Percentiles rank a stretch among this genome's conserved stretches.
phyloP scores from a whole-genome alignment of 37 sponge, comb jelly and placozoan genomes.

The Tethya wilhelma region DNA sequence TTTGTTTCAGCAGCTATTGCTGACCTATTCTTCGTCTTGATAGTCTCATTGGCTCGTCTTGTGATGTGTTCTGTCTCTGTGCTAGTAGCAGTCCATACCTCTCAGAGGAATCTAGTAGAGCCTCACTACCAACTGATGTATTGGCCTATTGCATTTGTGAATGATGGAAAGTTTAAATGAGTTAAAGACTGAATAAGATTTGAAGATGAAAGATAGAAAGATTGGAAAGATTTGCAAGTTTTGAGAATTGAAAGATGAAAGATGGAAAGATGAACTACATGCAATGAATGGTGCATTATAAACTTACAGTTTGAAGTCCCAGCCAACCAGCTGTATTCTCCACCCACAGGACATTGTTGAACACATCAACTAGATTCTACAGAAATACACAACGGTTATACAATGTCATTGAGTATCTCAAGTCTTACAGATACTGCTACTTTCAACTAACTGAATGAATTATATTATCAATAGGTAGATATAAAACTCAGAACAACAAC shows the following conservation, averaged over 20 bases:
- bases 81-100: constrained; percentile 25
- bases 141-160: background rate
- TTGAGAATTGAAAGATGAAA: background rate
- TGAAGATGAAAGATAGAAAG: no score
- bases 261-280: no score
- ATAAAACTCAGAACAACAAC: no score
- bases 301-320: constrained; percentile 18
- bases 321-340: constrained; percentile 29
- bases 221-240: background rate
- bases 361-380: constrained; percentile 19
- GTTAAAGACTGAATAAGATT: no score
- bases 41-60: background rate
- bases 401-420: no score
- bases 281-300: background rate
- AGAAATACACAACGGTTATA: background rate
- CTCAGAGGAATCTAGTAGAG: constrained; percentile 21
- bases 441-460: no score
- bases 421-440: no score
- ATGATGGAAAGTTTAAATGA: no score
- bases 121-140: constrained; percentile 12
- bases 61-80: background rate
- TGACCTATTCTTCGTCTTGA: constrained; percentile 10
- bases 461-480: no score
- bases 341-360: constrained; percentile 30
- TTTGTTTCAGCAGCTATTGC: no score